phyloP scores from a whole-genome alignment of 1,140 invertebrate species.

The Eciton burchellii region DNA sequence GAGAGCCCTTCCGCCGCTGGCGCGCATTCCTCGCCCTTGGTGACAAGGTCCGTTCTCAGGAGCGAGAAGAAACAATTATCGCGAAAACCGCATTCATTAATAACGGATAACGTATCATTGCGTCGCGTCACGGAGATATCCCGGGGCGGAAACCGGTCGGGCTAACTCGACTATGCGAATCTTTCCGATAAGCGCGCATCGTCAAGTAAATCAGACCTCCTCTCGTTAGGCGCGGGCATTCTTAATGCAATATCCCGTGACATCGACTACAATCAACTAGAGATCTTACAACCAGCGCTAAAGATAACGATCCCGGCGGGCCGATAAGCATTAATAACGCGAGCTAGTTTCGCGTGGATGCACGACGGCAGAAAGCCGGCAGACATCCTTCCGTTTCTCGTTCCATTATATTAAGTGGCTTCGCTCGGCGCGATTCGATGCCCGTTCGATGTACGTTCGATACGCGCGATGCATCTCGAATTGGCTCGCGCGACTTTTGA shows the following conservation, averaged over 20 bases:
- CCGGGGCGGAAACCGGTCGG: conserved; percentile 66
- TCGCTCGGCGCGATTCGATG: conserved; percentile 45
- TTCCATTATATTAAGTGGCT: conserved; percentile 57
- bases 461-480: conserved; percentile 49
- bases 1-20: conserved; percentile 42
- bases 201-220: conserved; percentile 71
- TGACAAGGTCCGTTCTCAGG: conserved; percentile 23
- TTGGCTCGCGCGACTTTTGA: conserved; percentile 44
- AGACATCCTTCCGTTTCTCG: conserved; percentile 47
- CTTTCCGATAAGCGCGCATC: conserved; percentile 67
- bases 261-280: conserved; percentile 67
- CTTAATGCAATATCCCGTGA: conserved; percentile 66
- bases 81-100: conserved; percentile 74
- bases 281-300: conserved; percentile 56
- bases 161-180: conserved; percentile 69
- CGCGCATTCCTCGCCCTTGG: conserved; percentile 13
- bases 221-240: conserved; percentile 60
- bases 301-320: conserved; percentile 61
- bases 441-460: conserved; percentile 55
- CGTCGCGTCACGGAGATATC: conserved; percentile 68
- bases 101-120: conserved; percentile 72
- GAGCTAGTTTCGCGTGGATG: conserved; percentile 53
- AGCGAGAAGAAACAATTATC: conserved; percentile 63
- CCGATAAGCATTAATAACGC: conserved; percentile 57
- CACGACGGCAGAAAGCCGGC: conserved; percentile 19